Percentiles rank a stretch among this genome's conserved stretches.
phyloP scores from a whole-genome alignment of 2,888 invertebrate species.

The Noctua comes region DNA sequence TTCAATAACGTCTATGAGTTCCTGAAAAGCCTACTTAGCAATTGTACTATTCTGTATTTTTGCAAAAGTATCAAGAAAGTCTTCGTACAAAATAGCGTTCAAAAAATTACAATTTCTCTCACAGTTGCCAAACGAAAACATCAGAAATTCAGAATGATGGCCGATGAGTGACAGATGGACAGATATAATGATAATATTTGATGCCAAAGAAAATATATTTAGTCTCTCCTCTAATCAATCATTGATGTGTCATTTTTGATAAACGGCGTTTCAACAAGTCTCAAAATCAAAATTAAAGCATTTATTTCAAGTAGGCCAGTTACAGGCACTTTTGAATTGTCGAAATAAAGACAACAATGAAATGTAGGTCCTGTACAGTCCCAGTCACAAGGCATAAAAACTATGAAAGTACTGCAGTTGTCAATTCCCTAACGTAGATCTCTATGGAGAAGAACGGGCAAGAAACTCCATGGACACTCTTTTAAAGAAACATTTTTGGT shows the following conservation, averaged over 20 bases:
- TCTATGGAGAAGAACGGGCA: too few species aligned
- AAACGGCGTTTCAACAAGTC: constrained; percentile 62
- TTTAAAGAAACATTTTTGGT: too few species aligned
- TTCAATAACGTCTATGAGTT: background rate
- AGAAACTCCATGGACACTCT: too few species aligned
- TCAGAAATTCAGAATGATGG: constrained; percentile 39
- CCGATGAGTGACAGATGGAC: constrained; percentile 61
- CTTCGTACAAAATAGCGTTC: constrained; percentile 21
- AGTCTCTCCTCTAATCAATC: constrained; percentile 64
- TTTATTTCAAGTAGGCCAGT: too few species aligned
- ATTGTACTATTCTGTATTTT: background rate
- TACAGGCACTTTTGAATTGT: too few species aligned
- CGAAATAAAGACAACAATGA: too few species aligned
- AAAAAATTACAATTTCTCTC: constrained; percentile 45
- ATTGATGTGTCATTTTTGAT: constrained; percentile 58
- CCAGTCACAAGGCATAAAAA: too few species aligned
- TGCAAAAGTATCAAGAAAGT: background rate
- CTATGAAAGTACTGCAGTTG: too few species aligned
- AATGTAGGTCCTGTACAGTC: too few species aligned
- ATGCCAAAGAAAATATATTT: constrained; percentile 66
- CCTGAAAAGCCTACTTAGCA: background rate
- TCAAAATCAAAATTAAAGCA: too few species aligned
- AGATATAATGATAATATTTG: constrained; percentile 64
- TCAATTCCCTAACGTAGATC: too few species aligned
- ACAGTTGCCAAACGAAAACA: constrained; percentile 54